Conservation (phyloP, 2,113 vertebrate genomes). For the Aramus guarauna region DNA sequence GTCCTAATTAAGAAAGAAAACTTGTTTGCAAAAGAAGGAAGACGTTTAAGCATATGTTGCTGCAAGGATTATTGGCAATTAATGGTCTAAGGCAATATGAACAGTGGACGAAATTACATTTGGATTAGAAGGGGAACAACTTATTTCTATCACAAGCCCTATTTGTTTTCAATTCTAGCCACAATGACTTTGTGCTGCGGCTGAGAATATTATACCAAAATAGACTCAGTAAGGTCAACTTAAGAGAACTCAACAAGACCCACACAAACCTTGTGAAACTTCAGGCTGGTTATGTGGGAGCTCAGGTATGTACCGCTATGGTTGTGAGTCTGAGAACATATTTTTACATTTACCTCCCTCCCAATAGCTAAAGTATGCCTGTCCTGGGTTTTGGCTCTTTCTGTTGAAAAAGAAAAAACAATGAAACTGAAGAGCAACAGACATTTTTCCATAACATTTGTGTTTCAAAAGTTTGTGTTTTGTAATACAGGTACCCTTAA, state of each 20-base stretch:
- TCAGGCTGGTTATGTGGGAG: conserved; percentile 81
- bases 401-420: background rate
- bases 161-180: conserved; percentile 70
- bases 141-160: background rate
- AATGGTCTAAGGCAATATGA: background rate
- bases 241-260: conserved; percentile 71
- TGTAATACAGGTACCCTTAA: background rate
- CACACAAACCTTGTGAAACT: conserved; percentile 84
- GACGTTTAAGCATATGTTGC: background rate
- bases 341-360: background rate
- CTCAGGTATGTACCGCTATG: conserved; percentile 77
- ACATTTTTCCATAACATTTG: background rate
- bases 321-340: background rate
- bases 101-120: background rate
- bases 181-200: conserved; percentile 84
- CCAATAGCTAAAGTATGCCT: background rate
- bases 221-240: conserved; percentile 71
- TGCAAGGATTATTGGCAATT: background rate
- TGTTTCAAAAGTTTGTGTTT: background rate
- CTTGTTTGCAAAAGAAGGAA: background rate
- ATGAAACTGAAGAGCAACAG: background rate
- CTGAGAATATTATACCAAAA: conserved; percentile 79
- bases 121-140: background rate
- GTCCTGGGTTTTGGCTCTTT: background rate
- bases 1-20: background rate